A percentile compares a stretch with the other conserved stretches of the same genome.
Conservation (phyloP, 1,140 invertebrate species). For the Maconellicoccus hirsutus region DNA sequence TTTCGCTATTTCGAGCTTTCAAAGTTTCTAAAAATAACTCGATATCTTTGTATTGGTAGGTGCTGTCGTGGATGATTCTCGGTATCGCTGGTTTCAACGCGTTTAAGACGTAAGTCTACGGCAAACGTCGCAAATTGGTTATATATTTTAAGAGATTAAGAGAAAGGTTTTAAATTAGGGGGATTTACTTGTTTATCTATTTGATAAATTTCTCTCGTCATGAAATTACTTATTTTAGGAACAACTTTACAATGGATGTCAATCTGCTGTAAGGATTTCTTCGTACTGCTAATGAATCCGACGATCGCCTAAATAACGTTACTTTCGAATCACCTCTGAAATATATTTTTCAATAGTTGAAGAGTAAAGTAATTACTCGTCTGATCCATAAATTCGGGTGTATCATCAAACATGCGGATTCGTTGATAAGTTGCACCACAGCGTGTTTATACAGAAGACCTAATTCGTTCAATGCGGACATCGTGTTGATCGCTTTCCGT, state of each 20-base stretch:
- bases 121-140: too few species aligned
- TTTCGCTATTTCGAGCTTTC: conserved; percentile 52
- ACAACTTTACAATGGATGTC: conserved; percentile 87
- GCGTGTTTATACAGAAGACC: conserved; percentile 77
- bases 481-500: conserved; percentile 72
- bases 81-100: conserved; percentile 60
- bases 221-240: conserved; percentile 62
- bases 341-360: neutral
- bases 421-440: conserved; percentile 69
- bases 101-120: conserved; percentile 46
- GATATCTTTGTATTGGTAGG: conserved; percentile 61
- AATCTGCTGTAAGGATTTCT: conserved; percentile 59
- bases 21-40: conserved; percentile 60
- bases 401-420: conserved; percentile 72
- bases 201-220: conserved; percentile 58
- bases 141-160: too few species aligned
- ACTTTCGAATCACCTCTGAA: neutral
- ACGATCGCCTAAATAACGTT: conserved; percentile 63
- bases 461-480: conserved; percentile 70
- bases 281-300: conserved; percentile 70
- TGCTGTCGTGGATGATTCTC: conserved; percentile 58
- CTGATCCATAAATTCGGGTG: conserved; percentile 57
- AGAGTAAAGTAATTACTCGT: conserved; percentile 23
- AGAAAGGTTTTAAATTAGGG: too few species aligned
- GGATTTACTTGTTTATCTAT: conserved; percentile 39